Base-by-base conservation (phyloP, 2,113 vertebrate genomes). In the Glaucidium brasilianum region DNA sequence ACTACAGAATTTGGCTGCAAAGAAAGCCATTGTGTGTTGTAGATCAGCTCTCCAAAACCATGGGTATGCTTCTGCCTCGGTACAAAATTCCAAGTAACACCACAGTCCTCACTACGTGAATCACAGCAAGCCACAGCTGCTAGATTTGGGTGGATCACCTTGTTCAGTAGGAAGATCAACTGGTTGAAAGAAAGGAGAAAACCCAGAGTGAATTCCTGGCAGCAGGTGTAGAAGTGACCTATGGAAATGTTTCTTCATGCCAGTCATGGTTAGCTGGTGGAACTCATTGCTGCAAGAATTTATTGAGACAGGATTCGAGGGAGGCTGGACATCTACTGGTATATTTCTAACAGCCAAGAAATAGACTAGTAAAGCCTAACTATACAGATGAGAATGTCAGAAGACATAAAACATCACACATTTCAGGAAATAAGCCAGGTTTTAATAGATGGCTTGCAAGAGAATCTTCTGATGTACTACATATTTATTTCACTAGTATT, bases 141-240 rank as follows among this genome's bases (percentile, higher is more conserved):
- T 94, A 47, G 43, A 39, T 80, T 72, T 92, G 83, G 82, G 55
- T 90, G 75, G 85, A 95, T 93, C 90, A 86, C 92, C 85, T 93
- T 86, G 60, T 63, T 74, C 59, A n/a, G 52, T 11, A 90, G 85
- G 76, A 95, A 85, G 59, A 96, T 43, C 75, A 80, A 37, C 63
- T 83, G 68, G 25, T 78, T 83, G 88, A 85, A 73, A 67, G 25
- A 83, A 67, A 74, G 39, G 39, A 80, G 59, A 78, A 83, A 94
- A 97, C 85, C 2, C 27, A 73, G 62, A 82, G 14, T 13, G 45
- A 79, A 83, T 80, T 93, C 63, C 62, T 94, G 85, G 79, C 79
- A 95, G 68, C 35, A 87, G 41, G 55, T 74, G 20, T 20, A 62
- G 69, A 73, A 93, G 37, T 84, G 92, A 90, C 3, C 6, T 25